Evolutionary conservation across 2,797 vertebrate genomes (phyloP).

Genomic region (Hephaestus fuliginosus): DNA sequence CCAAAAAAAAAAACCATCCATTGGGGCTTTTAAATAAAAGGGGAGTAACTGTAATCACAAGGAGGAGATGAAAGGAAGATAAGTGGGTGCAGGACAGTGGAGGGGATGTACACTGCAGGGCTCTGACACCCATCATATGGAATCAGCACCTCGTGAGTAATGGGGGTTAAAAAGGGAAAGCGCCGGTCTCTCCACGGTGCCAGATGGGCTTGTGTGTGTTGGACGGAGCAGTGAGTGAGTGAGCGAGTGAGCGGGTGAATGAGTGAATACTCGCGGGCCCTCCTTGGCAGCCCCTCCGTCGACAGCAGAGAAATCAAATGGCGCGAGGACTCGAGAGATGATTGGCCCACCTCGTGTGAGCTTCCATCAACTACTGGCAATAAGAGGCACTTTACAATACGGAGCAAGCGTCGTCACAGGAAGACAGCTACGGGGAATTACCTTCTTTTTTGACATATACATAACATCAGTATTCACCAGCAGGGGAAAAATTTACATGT

Average conservation of each 20-base stretch:
- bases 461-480: slow-evolving; percentile 30
- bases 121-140: slow-evolving; percentile 77
- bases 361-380: slow-evolving; percentile 52
- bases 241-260: slow-evolving; percentile 47
- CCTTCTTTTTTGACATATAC: slow-evolving; percentile 36
- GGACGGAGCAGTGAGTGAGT: slow-evolving; percentile 50
- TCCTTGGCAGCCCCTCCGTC: slow-evolving; percentile 42
- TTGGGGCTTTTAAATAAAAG: slow-evolving; percentile 33
- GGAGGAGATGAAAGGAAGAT: slow-evolving; percentile 62
- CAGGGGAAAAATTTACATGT: slow-evolving; percentile 30
- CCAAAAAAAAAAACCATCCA: background rate
- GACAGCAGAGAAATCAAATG: slow-evolving; percentile 56
- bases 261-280: slow-evolving; percentile 40
- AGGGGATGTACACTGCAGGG: slow-evolving; percentile 61
- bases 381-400: slow-evolving; percentile 23
- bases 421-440: slow-evolving; percentile 46
- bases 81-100: slow-evolving; percentile 61
- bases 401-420: slow-evolving; percentile 34
- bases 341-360: slow-evolving; percentile 53
- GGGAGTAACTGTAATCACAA: slow-evolving; percentile 63
- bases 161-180: slow-evolving; percentile 78
- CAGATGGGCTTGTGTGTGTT: slow-evolving; percentile 67
- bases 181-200: slow-evolving; percentile 44
- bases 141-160: slow-evolving; percentile 77
- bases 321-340: slow-evolving; percentile 30